Evolutionary conservation across 2,113 vertebrate species (phyloP), one percentile per base, ranked within the genome.

Genomic region (Otis tarda): DNA sequence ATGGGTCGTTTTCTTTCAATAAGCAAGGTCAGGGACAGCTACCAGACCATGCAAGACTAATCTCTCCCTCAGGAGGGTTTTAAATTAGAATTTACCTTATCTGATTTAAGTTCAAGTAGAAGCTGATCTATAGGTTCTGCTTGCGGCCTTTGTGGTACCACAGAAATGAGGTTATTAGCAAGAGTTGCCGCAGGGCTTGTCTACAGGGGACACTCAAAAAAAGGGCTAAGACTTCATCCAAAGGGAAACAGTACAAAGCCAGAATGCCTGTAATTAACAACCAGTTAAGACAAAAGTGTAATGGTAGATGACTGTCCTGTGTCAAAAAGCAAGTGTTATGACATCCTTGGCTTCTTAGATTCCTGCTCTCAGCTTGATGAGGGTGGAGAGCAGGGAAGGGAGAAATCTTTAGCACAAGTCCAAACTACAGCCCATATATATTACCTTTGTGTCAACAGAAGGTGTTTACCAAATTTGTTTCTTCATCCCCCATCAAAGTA

Each of bases 61-160:
- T 85, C 24, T 87, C 45, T 82, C 74, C 67, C 55, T 69, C 33
- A 30, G 75, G 78, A 91, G 21, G 16, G 15, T 87, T 89, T 93
- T 76, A 87, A 91, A 90, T 89, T 69, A 83, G 93, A 85, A 82
- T 18, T 87, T 89, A 68, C 39, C 39, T 95, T 97, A 85, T 50
- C 10, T 3, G 50, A 91, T 91, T 81, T 68, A 96, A 68, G 77
- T 89, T 89, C 77, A 91, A 92, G 77, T 60, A 93, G 39, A 95
- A 93, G 80, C 24, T 80, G 78, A 95, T 93, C 63, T 83, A 85
- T 47, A 63, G 28, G 21, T 80, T 83, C 85, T 90, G 12, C 63
- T 18, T 82, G 57, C 2, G 4, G 81, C 31, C 9, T 71, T 82
- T 52, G 35, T 22, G 23, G 27, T 53, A 33, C 81, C 77, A 79